Conservation (phyloP, 1,140 invertebrate genomes). For the Ladona fulva region DNA sequence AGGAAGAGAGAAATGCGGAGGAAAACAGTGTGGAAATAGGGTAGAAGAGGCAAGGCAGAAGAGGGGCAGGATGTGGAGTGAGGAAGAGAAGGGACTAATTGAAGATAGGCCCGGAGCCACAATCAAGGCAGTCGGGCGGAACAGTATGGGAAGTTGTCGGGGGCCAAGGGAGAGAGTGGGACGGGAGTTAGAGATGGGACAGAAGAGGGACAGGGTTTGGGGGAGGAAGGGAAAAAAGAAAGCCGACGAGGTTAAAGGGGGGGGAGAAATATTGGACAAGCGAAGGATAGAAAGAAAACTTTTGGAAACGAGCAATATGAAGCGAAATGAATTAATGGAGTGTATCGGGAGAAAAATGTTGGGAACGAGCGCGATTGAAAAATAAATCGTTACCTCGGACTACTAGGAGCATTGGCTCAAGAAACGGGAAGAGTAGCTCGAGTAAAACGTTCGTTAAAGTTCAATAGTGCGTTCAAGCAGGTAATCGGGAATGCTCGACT, state of each 20-base stretch:
- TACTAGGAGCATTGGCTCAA: too few relatives aligned
- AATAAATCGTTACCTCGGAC: too few relatives aligned
- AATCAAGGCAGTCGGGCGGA: slow-evolving; percentile 1
- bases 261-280: not conserved
- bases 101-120: slow-evolving; percentile 1
- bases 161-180: not conserved
- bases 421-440: too few relatives aligned
- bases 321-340: not conserved
- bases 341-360: not conserved
- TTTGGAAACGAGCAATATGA: not conserved
- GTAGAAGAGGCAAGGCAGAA: not conserved
- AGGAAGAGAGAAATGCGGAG: not conserved
- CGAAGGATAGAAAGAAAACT: not conserved
- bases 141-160: not conserved
- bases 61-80: not conserved
- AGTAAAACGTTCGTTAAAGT: too few relatives aligned
- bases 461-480: too few relatives aligned
- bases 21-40: not conserved
- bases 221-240: not conserved
- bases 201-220: not conserved
- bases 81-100: slow-evolving; percentile 5
- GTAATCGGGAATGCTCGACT: too few relatives aligned
- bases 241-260: not conserved
- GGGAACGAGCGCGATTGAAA: too few relatives aligned
- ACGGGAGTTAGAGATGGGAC: not conserved